phyloP scores from a whole-genome alignment of 1,140 invertebrate genomes.

The Panulirus ornatus region DNA sequence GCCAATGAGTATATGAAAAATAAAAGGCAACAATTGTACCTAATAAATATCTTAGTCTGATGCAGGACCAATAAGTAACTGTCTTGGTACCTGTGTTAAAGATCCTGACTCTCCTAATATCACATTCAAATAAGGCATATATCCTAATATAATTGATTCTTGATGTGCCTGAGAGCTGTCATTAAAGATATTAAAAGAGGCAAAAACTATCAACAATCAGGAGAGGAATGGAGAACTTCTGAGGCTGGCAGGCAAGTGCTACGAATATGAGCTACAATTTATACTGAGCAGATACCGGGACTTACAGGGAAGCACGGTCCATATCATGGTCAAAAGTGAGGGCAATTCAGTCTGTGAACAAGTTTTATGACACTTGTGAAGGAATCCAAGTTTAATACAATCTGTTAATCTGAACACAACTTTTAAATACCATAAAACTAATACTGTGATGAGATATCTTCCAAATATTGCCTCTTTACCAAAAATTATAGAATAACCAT shows the following conservation, averaged over 20 bases:
- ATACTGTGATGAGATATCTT: conserved; percentile 15
- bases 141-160: conserved; percentile 50
- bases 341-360: not conserved
- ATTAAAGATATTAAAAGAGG: not conserved
- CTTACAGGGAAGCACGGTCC: conserved; percentile 4
- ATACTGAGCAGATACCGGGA: conserved; percentile 2
- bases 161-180: conserved; percentile 44
- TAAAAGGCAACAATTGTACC: conserved; percentile 22
- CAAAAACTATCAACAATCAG: conserved; percentile 18
- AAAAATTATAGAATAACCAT: not conserved
- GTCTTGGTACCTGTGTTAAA: conserved; percentile 13
- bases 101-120: conserved; percentile 55
- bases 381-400: conserved; percentile 3
- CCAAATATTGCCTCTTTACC: not conserved
- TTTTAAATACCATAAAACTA: conserved; percentile 5
- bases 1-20: conserved; percentile 50
- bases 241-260: not conserved
- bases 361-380: not conserved
- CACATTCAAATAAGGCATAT: conserved; percentile 66
- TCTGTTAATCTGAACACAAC: conserved; percentile 12
- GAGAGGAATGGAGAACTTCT: conserved; percentile 18
- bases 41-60: conserved; percentile 6
- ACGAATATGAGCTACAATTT: not conserved
- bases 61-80: not conserved
- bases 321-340: not conserved